Evolutionary conservation across 2,888 invertebrate genomes (phyloP).

Genomic region (Himalopsyche kuldschensis): DNA sequence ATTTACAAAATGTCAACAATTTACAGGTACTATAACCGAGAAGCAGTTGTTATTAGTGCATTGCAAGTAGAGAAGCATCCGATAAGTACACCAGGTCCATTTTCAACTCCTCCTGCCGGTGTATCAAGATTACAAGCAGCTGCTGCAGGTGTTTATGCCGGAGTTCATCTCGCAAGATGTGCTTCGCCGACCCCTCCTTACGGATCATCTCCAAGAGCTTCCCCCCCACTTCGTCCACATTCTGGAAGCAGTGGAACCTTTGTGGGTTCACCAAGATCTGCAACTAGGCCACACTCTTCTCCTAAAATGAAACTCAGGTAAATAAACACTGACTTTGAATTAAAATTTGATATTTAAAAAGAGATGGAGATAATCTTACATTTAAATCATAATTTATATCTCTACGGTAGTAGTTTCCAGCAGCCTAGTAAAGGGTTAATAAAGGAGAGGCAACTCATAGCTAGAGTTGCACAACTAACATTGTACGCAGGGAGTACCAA

Average conservation of each 20-base stretch:
- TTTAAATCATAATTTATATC: too few relatives aligned
- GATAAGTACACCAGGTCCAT: slow-evolving; percentile 84
- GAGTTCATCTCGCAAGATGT: slow-evolving; percentile 44
- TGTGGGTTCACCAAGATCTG: slow-evolving; percentile 62
- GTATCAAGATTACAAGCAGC: slow-evolving; percentile 60
- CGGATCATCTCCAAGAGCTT: slow-evolving; percentile 62
- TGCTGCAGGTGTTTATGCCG: slow-evolving; percentile 54
- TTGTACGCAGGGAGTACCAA: too few relatives aligned
- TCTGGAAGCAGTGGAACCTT: slow-evolving; percentile 63
- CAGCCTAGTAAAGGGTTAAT: too few relatives aligned
- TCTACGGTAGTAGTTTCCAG: too few relatives aligned
- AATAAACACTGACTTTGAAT: slow-evolving; percentile 7
- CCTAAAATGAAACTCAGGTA: slow-evolving; percentile 93
- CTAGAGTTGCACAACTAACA: too few relatives aligned
- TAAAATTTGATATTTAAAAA: too few relatives aligned
- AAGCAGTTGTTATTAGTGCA: slow-evolving; percentile 90
- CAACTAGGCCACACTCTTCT: slow-evolving; percentile 74
- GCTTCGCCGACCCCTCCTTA: slow-evolving; percentile 67
- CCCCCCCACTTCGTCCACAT: slow-evolving; percentile 64
- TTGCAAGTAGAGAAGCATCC: slow-evolving; percentile 92
- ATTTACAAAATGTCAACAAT: neutral
- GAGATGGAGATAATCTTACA: too few relatives aligned
- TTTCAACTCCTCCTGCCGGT: slow-evolving; percentile 70
- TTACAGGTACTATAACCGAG: slow-evolving; percentile 87
- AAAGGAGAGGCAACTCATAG: too few relatives aligned